A percentile compares a stretch with the other conserved stretches of the same genome.
phyloP scores from a whole-genome alignment of 2,888 invertebrate genomes.

The Ophion ellenae region DNA sequence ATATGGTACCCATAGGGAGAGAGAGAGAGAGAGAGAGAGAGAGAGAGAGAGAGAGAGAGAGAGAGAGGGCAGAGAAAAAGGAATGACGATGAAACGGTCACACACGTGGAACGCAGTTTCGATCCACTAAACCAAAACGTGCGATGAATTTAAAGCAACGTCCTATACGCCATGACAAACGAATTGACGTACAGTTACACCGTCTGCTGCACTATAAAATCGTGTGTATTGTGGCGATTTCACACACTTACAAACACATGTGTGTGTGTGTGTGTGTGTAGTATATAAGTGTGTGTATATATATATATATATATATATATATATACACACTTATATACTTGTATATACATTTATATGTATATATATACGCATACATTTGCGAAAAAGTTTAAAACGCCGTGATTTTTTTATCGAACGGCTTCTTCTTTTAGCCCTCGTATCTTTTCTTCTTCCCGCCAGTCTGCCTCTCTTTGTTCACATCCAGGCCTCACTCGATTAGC shows the following conservation, averaged over 20 bases:
- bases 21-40: not conserved
- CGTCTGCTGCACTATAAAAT: not conserved
- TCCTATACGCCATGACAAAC: conserved; percentile 47
- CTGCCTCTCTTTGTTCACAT: too few relatives aligned
- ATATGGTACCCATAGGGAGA: not conserved
- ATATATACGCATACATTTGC: too few relatives aligned
- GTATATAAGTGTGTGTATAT: too few relatives aligned
- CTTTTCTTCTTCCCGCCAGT: not conserved
- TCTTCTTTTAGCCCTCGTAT: not conserved
- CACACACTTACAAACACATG: not conserved
- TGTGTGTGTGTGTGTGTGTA: too few relatives aligned
- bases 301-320: too few relatives aligned
- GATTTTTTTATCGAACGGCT: not conserved
- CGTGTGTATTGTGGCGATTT: not conserved
- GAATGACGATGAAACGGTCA: conserved; percentile 27
- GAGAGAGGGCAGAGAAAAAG: conserved; percentile 11
- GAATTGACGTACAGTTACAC: conserved; percentile 55
- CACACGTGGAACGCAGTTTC: conserved; percentile 61
- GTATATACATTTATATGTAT: too few relatives aligned
- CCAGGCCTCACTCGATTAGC: too few relatives aligned
- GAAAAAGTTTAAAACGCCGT: too few relatives aligned
- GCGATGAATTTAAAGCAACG: conserved; percentile 63
- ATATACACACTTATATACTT: too few relatives aligned
- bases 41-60: conserved; percentile 1
- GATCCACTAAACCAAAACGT: conserved; percentile 70